These are phyloP conservation scores for Megaptera novaeangliae DNA, from an alignment of 2,113 vertebrate species.

Conservation along the genomic window DNA sequence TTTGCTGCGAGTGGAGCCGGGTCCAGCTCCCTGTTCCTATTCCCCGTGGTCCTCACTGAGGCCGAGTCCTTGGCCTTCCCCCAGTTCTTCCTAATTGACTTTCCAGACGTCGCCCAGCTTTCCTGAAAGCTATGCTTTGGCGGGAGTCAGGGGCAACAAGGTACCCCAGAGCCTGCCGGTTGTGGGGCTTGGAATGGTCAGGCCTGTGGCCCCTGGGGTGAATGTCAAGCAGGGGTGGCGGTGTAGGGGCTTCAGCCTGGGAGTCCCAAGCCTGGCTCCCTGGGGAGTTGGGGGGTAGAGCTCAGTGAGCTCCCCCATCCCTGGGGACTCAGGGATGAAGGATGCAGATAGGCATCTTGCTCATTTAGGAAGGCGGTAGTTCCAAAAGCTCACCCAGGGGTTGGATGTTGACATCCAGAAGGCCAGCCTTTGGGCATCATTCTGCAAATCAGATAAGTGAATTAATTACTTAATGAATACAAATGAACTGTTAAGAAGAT, in stretches of 20 bases:
- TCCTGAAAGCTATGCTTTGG: not conserved
- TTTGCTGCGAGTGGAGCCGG: not conserved
- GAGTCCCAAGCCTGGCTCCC: not conserved
- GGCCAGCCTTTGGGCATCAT: slow-evolving; percentile 54
- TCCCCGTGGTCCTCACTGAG: not conserved
- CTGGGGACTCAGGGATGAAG: not conserved
- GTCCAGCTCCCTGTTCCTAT: not conserved
- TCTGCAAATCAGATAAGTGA: slow-evolving; percentile 67
- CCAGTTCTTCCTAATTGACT: not conserved
- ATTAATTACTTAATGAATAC: slow-evolving; percentile 69
- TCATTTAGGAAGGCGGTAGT: not conserved
- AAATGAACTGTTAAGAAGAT: slow-evolving; percentile 40
- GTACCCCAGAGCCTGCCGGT: not conserved
- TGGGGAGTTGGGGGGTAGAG: not conserved
- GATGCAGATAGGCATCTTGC: not conserved
- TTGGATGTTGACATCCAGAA: not conserved
- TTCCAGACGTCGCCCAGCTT: not conserved
- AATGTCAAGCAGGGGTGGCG: not conserved
- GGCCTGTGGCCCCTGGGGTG: not conserved
- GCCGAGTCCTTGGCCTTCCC: not conserved
- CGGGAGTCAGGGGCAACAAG: not conserved
- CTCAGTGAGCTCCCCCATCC: not conserved
- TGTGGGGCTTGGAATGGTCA: not conserved
- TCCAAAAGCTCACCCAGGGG: not conserved
- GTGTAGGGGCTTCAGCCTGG: not conserved